Evolutionary conservation across 1,140 invertebrate species (phyloP).

Genomic region (Penaeus chinensis): DNA sequence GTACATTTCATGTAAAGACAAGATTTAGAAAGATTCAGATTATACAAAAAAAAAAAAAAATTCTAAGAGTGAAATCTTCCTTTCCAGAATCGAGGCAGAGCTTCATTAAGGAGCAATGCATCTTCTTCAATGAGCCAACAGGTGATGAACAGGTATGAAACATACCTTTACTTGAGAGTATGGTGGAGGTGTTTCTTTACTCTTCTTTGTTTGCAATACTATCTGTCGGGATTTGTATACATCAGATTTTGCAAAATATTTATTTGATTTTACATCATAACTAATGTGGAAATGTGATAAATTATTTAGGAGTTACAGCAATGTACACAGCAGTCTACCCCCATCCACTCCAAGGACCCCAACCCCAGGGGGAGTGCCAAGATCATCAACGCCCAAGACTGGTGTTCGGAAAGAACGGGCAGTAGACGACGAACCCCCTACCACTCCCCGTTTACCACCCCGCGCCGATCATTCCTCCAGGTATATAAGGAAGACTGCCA

Average conservation of each 20-base stretch:
- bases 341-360: slow-evolving; percentile 59
- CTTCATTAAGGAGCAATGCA: slow-evolving; percentile 39
- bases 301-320: slow-evolving; percentile 45
- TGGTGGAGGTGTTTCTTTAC: neutral
- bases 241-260: neutral
- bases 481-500: neutral
- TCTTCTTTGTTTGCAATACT: neutral
- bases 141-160: slow-evolving; percentile 46
- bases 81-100: slow-evolving; percentile 48
- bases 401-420: slow-evolving; percentile 41
- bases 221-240: neutral
- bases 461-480: slow-evolving; percentile 43
- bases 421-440: slow-evolving; percentile 42
- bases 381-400: slow-evolving; percentile 44
- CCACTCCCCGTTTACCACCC: slow-evolving; percentile 47
- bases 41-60: too few species aligned
- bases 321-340: slow-evolving; percentile 36
- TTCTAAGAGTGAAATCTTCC: neutral
- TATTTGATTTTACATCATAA: neutral
- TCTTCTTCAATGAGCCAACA: slow-evolving; percentile 44
- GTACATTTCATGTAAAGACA: too few species aligned
- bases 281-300: neutral
- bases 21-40: too few species aligned
- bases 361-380: slow-evolving; percentile 39
- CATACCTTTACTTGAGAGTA: neutral